Percentiles rank a stretch among this genome's conserved stretches.
phyloP scores from a whole-genome alignment of 2,113 vertebrate genomes.

The Pollachius pollachius region DNA sequence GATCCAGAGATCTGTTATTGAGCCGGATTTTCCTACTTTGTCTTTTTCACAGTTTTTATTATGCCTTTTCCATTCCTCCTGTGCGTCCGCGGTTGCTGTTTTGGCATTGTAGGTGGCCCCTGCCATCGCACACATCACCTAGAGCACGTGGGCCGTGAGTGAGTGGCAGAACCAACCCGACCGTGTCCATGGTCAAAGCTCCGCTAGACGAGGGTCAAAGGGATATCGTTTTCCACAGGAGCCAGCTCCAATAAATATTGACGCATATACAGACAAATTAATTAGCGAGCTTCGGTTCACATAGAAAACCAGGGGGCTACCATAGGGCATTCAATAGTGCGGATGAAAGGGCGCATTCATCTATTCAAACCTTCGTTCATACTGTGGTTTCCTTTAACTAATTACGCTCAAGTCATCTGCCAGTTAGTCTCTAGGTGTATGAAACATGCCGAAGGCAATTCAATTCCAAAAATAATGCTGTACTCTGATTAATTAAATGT shows the following conservation, averaged over 20 bases:
- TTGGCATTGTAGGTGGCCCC: too few species aligned
- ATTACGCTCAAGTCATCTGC: neutral
- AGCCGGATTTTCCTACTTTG: too few species aligned
- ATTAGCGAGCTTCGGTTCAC: slow-evolving; percentile 26
- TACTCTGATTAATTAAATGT: neutral
- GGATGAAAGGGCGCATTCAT: neutral
- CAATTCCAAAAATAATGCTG: neutral
- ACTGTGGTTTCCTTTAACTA: neutral
- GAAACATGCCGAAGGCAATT: neutral
- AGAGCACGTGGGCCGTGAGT: too few species aligned
- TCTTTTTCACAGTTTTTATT: too few species aligned
- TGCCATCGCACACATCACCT: too few species aligned
- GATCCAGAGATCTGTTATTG: too few species aligned
- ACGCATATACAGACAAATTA: slow-evolving; percentile 48
- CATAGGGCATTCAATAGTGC: slow-evolving; percentile 27
- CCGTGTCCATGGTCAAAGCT: too few species aligned
- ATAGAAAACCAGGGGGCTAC: slow-evolving; percentile 28
- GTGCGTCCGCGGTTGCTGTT: too few species aligned
- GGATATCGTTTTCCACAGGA: slow-evolving; percentile 28
- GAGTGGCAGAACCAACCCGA: too few species aligned
- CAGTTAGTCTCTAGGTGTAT: neutral
- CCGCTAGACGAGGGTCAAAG: too few species aligned
- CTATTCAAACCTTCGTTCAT: neutral
- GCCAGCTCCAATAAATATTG: slow-evolving; percentile 49
- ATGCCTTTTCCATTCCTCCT: too few species aligned